Base-by-base conservation (phyloP, 92 coral and sea anemone species). In the Blastomussa wellsi region DNA sequence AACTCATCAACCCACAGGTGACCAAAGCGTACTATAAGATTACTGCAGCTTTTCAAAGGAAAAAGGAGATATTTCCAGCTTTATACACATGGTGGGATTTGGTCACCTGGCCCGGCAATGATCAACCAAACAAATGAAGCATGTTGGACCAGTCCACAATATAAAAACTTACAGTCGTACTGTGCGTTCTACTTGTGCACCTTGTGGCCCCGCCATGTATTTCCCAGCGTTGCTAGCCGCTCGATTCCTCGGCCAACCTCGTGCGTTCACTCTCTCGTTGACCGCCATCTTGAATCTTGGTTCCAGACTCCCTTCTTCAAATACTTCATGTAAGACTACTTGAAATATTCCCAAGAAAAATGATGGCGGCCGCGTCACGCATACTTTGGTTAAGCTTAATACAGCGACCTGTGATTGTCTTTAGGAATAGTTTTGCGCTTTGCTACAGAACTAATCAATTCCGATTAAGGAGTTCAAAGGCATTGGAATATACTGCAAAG, bases 171-270 rank as follows among this genome's bases (percentile, higher is more conserved):
- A 94, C 98, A 94, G 82, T 60, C 98, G 98, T 19, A 94, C 94
- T 12, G 98, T 94, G 74, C 92, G 93, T 49, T 94, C 98, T n/a
- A 89, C 86, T 35, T 80, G 82, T n/a, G 93, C 73, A 28, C 92
- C 94, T 65, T 89, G 96, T n/a, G 92, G 81, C 19, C 93, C 80
- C 20, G 93, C 82, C 47, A 90, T 55, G 78, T 94, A 94, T 74
- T 92, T 94, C 57, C 94, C 95, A 26, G 98, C 93, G 72, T 92
- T 94, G 84, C 98, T 94, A 49, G 93, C 47, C 4, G 98, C 88
- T 39, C 98, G 98, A 90, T 78, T 94, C 74, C 98, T 90, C 47
- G 98, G 98, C 98, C 98, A 94, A 35, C 98, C 96, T 66, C 96
- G 92, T 79, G 98, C 89, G 82, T 91, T 91, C 83, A 84, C 52